Evolutionary conservation across 1,140 invertebrate genomes (phyloP), one percentile per base, ranked within the genome.

Genomic region (Sycobia sp.): DNA sequence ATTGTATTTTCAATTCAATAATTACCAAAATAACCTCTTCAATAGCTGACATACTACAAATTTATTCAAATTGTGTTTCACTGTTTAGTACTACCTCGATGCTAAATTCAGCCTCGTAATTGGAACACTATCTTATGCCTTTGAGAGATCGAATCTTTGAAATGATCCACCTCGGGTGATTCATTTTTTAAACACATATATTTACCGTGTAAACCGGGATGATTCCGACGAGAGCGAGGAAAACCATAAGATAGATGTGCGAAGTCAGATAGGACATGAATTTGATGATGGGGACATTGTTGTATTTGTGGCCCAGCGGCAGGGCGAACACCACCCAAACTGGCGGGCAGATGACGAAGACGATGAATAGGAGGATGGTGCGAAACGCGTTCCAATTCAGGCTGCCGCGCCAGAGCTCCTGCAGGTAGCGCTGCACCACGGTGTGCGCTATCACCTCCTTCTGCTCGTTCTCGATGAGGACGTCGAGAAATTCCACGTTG

Each of bases 251-350:
- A 80, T 98, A 97, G 67, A 99, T 90, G 83, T 99, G 97, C 1
- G 97, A 98, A 1, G 97, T 98, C 51, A 99, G 86, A 81, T 99
- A 98, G 13, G 96, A 97, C 92, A 99, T 98, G 79, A 99, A 99
- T 82, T 99, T 99, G 73, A 99, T 97, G 68, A 99, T 97, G 18
- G 97, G 97, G 71, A 93, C 89, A 83, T 93, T 95, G 85, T 96
- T 93, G 81, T 96, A 98, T 78, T 92, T 92, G 82, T 97, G 95
- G 20, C 94, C 94, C 67, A 98, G 82, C 11, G 97, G 97, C 69
- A 99, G 86, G 34, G 96, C 98, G 78, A 99, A 97, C 11, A 92
- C 89, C 54, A 99, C 84, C 97, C 97, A 99, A 1, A 99, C 88
- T 10, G 96, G 92, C 25, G 97, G 97, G 74, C 94, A 93, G 22